phyloP scores from a whole-genome alignment of 1,140 invertebrate genomes.

The Diabrotica virgifera region DNA sequence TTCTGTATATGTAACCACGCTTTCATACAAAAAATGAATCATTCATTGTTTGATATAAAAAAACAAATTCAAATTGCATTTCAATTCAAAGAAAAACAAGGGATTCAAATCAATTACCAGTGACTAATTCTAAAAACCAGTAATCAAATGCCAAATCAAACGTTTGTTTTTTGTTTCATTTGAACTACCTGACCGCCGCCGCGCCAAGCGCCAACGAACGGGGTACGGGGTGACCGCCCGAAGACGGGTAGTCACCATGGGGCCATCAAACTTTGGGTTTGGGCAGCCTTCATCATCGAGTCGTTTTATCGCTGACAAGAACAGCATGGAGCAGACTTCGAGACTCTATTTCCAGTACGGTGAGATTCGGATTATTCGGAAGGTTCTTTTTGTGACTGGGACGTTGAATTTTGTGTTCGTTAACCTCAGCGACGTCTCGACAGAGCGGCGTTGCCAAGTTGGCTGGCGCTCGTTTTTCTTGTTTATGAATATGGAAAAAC shows the following conservation, averaged over 20 bases:
- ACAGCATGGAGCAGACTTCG: neutral
- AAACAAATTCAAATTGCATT: too few species aligned
- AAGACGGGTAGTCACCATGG: neutral
- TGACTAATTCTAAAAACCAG: too few species aligned
- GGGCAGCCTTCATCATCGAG: neutral
- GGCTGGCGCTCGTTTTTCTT: neutral
- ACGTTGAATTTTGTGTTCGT: constrained; percentile 13
- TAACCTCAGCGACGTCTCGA: constrained; percentile 13
- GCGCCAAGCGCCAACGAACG: too few species aligned
- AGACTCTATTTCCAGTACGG: neutral
- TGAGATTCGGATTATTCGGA: neutral
- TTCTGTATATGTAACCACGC: too few species aligned
- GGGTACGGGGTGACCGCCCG: neutral
- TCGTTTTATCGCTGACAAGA: neutral
- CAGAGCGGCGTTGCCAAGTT: neutral
- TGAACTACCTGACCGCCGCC: too few species aligned
- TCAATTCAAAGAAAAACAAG: too few species aligned
- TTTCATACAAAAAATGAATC: too few species aligned
- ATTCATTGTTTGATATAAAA: too few species aligned
- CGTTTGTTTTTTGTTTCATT: too few species aligned
- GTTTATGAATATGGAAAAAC: neutral
- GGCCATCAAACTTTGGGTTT: neutral
- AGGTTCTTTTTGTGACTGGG: neutral
- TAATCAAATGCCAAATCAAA: too few species aligned
- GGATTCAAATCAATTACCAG: too few species aligned